A percentile compares a stretch with the other conserved stretches of the same genome.
phyloP scores from a whole-genome alignment of 1,140 invertebrate species.

The Drosophila yakuba region DNA sequence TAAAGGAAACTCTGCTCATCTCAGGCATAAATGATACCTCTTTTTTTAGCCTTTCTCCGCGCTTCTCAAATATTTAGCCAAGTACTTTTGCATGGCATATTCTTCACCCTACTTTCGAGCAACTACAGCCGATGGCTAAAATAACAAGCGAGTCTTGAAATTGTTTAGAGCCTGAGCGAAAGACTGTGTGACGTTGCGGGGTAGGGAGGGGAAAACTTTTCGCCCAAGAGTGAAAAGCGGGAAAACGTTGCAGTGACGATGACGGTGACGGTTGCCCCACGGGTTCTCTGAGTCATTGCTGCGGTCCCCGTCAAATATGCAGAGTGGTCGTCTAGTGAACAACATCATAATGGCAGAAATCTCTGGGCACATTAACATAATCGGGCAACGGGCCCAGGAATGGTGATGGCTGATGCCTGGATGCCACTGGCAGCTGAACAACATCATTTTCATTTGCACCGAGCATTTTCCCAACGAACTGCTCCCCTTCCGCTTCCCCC shows the following conservation, averaged over 20 bases:
- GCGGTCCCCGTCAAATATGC: conserved; percentile 63
- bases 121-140: conserved; percentile 32
- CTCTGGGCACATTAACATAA: conserved; percentile 78
- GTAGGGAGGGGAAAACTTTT: conserved; percentile 1
- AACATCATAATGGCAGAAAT: conserved; percentile 74
- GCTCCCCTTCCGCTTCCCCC: neutral
- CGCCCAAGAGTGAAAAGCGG: conserved; percentile 13
- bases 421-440: conserved; percentile 60
- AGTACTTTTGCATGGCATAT: conserved; percentile 25
- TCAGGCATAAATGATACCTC: neutral
- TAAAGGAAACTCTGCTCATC: neutral
- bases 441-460: conserved; percentile 76
- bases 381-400: conserved; percentile 60
- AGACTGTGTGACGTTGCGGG: neutral
- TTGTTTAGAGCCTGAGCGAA: conserved; percentile 25
- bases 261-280: conserved; percentile 20
- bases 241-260: conserved; percentile 37
- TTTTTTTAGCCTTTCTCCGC: conserved; percentile 7
- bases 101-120: conserved; percentile 16
- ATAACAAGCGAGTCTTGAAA: conserved; percentile 22
- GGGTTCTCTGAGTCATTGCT: conserved; percentile 25
- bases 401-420: conserved; percentile 38
- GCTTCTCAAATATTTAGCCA: conserved; percentile 21
- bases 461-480: conserved; percentile 1
- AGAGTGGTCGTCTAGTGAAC: conserved; percentile 71